Conservation (phyloP, 1,140 invertebrate genomes). For the Bombus superbus region DNA sequence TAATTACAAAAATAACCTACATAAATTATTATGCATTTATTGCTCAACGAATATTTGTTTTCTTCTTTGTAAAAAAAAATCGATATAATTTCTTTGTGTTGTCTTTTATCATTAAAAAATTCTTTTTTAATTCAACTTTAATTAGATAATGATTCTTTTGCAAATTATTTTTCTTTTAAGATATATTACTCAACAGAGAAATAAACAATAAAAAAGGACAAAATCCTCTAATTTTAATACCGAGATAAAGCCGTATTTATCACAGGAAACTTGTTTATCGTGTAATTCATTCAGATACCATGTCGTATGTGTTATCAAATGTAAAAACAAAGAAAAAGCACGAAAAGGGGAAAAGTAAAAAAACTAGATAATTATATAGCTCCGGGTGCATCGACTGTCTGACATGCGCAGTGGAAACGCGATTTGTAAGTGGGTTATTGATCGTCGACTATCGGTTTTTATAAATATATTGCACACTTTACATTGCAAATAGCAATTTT, state of each 20-base stretch:
- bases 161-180: not conserved
- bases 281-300: no score
- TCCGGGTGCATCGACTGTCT: conserved; percentile 42
- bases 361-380: conserved; percentile 12
- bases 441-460: conserved; percentile 55
- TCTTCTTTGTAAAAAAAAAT: not conserved
- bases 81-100: not conserved
- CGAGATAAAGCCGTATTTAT: not conserved
- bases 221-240: not conserved
- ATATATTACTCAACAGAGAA: not conserved
- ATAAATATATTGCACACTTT: conserved; percentile 42
- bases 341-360: not conserved
- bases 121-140: not conserved
- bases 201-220: not conserved
- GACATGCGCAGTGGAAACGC: conserved; percentile 58
- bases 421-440: conserved; percentile 70
- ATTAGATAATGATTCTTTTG: not conserved
- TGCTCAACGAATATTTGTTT: not conserved
- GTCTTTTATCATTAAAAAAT: not conserved
- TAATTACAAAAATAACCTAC: not conserved
- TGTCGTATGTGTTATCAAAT: not conserved
- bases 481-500: conserved; percentile 25
- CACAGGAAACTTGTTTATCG: not conserved
- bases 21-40: not conserved
- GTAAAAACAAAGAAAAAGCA: not conserved